A percentile compares a stretch with the other conserved stretches of the same genome.
Conservation (phyloP, 2,113 vertebrate genomes). For the Chitala chitala region DNA sequence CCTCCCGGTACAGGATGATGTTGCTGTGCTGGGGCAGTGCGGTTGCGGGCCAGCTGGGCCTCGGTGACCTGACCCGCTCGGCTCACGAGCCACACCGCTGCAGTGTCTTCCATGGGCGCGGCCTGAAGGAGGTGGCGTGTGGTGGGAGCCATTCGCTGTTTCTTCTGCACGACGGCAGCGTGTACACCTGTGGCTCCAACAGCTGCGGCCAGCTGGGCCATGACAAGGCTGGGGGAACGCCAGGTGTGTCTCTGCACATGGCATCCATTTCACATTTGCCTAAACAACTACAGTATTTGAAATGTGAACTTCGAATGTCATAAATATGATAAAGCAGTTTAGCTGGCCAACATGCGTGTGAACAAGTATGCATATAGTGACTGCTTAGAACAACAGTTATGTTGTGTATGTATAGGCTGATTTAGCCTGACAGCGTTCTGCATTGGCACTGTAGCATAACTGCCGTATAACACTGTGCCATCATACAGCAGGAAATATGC, state of each 20-base stretch:
- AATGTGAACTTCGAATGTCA: no score
- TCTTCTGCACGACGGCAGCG: conserved; percentile 81
- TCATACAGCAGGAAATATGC: neutral
- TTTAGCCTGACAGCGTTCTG: no score
- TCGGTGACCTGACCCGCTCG: conserved; percentile 59
- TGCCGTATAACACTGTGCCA: neutral
- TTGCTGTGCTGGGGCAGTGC: conserved; percentile 96
- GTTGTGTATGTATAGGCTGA: no score
- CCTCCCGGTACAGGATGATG: conserved; percentile 39
- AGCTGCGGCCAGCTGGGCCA: conserved; percentile 89
- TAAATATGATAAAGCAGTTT: no score
- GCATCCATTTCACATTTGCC: no score
- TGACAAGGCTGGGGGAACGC: conserved; percentile 69
- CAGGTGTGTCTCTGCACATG: conserved; percentile 68
- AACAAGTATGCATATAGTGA: no score
- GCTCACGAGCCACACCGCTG: conserved; percentile 74
- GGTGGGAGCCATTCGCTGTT: conserved; percentile 85
- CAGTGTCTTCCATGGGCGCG: conserved; percentile 68
- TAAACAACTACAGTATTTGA: no score
- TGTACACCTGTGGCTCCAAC: conserved; percentile 90
- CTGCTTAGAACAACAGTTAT: no score
- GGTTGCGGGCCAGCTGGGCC: conserved; percentile 80
- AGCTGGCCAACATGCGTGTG: no score
- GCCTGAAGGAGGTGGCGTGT: conserved; percentile 79
- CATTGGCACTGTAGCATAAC: no score